Conservation (phyloP, 2,113 vertebrate species). For the Merops nubicus region DNA sequence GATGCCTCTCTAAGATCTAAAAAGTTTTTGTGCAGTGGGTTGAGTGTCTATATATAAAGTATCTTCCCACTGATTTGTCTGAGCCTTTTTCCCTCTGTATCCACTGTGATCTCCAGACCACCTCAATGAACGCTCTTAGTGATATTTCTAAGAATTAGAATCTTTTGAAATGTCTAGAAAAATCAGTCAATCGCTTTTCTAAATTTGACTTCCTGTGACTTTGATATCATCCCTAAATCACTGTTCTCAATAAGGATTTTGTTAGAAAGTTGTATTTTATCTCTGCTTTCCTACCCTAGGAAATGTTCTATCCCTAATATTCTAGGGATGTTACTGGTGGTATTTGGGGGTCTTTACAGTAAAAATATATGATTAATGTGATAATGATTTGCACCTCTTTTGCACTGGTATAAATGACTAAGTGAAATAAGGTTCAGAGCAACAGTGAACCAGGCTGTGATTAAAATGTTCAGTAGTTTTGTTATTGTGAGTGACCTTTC, state of each 20-base stretch:
- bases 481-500: conserved; percentile 35
- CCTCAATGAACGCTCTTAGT: neutral
- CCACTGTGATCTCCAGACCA: neutral
- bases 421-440: conserved; percentile 24
- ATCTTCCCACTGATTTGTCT: neutral
- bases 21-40: neutral
- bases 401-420: neutral
- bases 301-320: too few relatives aligned
- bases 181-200: neutral
- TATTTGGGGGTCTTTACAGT: neutral
- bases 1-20: neutral
- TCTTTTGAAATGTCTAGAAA: neutral
- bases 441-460: conserved; percentile 4
- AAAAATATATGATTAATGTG: neutral
- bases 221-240: neutral
- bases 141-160: neutral
- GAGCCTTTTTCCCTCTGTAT: neutral
- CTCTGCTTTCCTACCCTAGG: neutral
- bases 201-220: neutral
- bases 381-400: neutral
- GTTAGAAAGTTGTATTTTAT: neutral
- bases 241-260: neutral
- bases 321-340: neutral
- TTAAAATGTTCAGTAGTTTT: conserved; percentile 46
- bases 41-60: neutral